These are phyloP conservation scores for Tragelaphus strepsiceros DNA, from an alignment of 2,113 vertebrate species.

Conservation along the genomic window DNA sequence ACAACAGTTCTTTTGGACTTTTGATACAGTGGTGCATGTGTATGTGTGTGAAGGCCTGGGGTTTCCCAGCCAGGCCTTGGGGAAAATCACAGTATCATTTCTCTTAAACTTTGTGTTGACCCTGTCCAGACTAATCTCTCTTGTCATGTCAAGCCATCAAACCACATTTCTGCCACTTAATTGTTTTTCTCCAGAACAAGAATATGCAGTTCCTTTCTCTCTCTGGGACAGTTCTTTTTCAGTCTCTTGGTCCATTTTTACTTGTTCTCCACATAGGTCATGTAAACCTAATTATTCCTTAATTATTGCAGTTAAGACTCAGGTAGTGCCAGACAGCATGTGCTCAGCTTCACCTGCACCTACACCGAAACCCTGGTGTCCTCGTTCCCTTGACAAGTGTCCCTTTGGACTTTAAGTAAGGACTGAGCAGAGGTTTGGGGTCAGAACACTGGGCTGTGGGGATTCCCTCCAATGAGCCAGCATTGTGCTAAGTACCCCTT, in stretches of 20 bases:
- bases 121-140: background rate
- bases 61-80: background rate
- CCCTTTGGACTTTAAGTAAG: background rate
- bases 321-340: rapidly evolving
- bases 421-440: background rate
- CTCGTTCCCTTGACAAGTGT: background rate
- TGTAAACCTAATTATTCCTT: background rate
- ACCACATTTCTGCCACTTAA: background rate
- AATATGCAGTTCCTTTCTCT: background rate
- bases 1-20: background rate
- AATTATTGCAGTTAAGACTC: background rate
- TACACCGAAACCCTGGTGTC: background rate
- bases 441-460: background rate
- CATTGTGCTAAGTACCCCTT: rapidly evolving
- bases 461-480: background rate
- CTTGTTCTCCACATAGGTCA: background rate
- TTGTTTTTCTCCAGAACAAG: background rate
- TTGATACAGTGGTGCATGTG: no score
- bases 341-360: background rate
- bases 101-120: background rate
- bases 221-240: background rate
- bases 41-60: background rate
- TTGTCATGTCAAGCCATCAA: background rate
- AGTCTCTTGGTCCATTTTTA: background rate
- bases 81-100: background rate